These are phyloP conservation scores for Bagarius yarrelli DNA, from an alignment of 2,113 vertebrate genomes.

Conservation along the genomic window DNA sequence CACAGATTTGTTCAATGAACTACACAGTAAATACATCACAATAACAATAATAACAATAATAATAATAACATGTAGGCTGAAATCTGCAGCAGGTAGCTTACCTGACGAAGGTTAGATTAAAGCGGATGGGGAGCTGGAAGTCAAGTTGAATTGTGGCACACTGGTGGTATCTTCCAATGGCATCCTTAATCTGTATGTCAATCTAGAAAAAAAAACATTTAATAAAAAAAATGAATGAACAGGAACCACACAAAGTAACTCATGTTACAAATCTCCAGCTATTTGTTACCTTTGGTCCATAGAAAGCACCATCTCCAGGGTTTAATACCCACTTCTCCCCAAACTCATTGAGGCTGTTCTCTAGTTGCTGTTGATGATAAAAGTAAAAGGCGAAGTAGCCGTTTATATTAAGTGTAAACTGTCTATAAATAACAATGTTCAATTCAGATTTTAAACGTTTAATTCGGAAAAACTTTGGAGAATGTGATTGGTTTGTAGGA, in stretches of 20 bases:
- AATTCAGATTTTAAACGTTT: no score
- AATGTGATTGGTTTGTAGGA: background rate
- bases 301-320: slow-evolving; percentile 95
- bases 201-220: slow-evolving; percentile 71
- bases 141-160: slow-evolving; percentile 97
- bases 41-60: background rate
- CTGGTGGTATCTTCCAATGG: slow-evolving; percentile 95
- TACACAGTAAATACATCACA: background rate
- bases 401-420: background rate
- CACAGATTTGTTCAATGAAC: background rate
- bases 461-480: no score
- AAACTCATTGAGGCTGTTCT: slow-evolving; percentile 93
- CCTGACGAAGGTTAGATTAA: slow-evolving; percentile 92
- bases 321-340: slow-evolving; percentile 96
- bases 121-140: slow-evolving; percentile 94
- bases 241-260: background rate
- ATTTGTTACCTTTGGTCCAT: slow-evolving; percentile 89
- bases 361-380: slow-evolving; percentile 83
- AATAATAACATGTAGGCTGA: background rate
- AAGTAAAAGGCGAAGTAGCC: background rate
- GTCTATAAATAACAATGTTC: background rate
- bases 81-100: slow-evolving; percentile 55
- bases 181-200: slow-evolving; percentile 97
- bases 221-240: background rate
- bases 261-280: background rate